A percentile compares a stretch with the other conserved stretches of the same genome.
Conservation (phyloP, 2,113 vertebrate genomes). For the Lepisosteus osseus region DNA sequence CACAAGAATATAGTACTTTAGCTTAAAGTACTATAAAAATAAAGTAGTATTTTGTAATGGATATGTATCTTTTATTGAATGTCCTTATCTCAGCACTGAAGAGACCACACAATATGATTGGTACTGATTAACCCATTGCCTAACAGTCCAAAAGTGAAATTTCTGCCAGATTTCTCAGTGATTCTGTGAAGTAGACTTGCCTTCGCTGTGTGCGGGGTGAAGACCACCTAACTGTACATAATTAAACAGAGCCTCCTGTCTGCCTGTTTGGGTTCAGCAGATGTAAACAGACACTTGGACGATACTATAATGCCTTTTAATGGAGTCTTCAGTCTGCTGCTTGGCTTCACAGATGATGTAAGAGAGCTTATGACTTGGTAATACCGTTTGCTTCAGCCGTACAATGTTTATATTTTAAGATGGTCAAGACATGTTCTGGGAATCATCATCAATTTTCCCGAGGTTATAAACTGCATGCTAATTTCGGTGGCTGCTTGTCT, state of each 20-base stretch:
- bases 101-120: too few species aligned
- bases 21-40: too few species aligned
- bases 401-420: constrained; percentile 61
- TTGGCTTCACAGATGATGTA: constrained; percentile 16
- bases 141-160: too few species aligned
- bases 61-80: too few species aligned
- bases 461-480: constrained; percentile 50
- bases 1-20: too few species aligned
- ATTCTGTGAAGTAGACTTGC: background rate
- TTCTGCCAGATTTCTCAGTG: too few species aligned
- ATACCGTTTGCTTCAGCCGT: constrained; percentile 36
- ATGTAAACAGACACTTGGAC: background rate
- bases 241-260: background rate
- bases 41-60: too few species aligned
- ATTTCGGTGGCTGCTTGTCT: constrained; percentile 38
- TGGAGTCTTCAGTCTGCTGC: constrained; percentile 8
- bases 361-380: constrained; percentile 9
- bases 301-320: constrained; percentile 21
- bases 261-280: background rate
- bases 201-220: background rate
- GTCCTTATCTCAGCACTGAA: too few species aligned
- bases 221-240: background rate
- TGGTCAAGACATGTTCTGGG: constrained; percentile 45
- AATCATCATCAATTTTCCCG: constrained; percentile 40
- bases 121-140: too few species aligned